Base-by-base conservation (phyloP, 2,797 vertebrate genomes). In the Momotus momota region DNA sequence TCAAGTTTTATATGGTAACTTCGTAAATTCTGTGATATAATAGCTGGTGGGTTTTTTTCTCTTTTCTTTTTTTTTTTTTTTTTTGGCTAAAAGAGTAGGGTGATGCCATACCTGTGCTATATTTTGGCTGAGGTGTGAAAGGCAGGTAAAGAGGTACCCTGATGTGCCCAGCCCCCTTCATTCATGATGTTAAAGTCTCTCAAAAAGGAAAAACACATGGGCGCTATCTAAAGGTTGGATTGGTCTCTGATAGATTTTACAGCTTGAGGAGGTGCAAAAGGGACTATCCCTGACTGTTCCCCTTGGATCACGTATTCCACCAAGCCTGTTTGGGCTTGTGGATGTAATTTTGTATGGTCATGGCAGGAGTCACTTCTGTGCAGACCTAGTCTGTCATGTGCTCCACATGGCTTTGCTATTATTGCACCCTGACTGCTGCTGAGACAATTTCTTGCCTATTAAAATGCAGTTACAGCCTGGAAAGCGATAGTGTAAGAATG, bases 401-500 rank as follows among this genome's bases (percentile, higher is more conserved):
- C 81, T 95, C 86, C 46, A 17, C 74, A 48, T 40, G 78, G 67
- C 69, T 89, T 87, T 95, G 95, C 94, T 95, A 73, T 96, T 95
- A 96, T 91, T 97, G 95, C 74, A 85, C 95, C 90, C 95, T 88
- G 93, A 85, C 91, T 95, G 94, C 95, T 93, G 86, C 96, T 95
- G 95, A 97, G 95, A 96, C 96, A 94, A 96, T 96, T 96, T 97
- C 95, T 97, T 97, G 94, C 96, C 95, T 95, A 96, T 95, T 97
- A 96, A 97, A 97, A 96, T 83, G 95, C 94, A 96, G 92, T 96
- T 96, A 96, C 0, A 11, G 92, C 86, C 83, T 86, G 81, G 94
- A 89, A 96, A 88, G 88, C 4, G 21, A 72, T 87, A 89, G 77
- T 52, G 54, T 90, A 94, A 89, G 95, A 91, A 91, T 89, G 78